phyloP scores from a whole-genome alignment of 2,888 invertebrate species.

The Drosophila setosimentum region DNA sequence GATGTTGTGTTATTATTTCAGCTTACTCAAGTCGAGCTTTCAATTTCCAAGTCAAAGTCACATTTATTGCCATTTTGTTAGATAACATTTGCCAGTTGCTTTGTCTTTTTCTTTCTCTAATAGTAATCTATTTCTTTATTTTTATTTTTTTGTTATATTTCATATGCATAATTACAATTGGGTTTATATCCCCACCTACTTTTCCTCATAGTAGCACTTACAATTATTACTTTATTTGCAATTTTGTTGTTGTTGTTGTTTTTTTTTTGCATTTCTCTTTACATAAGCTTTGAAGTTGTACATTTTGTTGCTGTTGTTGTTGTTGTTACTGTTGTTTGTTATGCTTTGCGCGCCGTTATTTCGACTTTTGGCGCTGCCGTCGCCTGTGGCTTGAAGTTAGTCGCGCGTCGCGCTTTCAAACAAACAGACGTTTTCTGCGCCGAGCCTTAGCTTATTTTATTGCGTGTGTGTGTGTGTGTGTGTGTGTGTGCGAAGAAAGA shows the following conservation, averaged over 20 bases:
- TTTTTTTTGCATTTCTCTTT: slow-evolving; percentile 68
- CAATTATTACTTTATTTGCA: slow-evolving; percentile 32
- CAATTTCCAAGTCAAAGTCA: slow-evolving; percentile 17
- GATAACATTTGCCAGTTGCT: slow-evolving; percentile 15
- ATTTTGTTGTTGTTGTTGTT: slow-evolving; percentile 11
- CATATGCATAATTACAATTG: slow-evolving; percentile 54
- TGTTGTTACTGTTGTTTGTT: slow-evolving; percentile 27
- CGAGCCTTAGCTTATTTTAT: slow-evolving; percentile 12
- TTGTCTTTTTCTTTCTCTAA: slow-evolving; percentile 17
- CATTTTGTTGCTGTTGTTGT: slow-evolving; percentile 15
- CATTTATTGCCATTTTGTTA: slow-evolving; percentile 27
- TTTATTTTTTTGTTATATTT: slow-evolving; percentile 14
- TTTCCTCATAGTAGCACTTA: slow-evolving; percentile 46
- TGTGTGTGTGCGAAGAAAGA: background rate
- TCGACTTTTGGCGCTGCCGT: slow-evolving; percentile 39
- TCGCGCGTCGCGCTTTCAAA: slow-evolving; percentile 72
- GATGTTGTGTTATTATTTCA: background rate
- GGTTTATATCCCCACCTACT: slow-evolving; percentile 57
- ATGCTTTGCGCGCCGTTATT: slow-evolving; percentile 34
- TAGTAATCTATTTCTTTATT: slow-evolving; percentile 12
- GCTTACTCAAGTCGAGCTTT: slow-evolving; percentile 1
- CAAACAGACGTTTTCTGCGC: slow-evolving; percentile 62
- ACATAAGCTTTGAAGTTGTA: slow-evolving; percentile 59
- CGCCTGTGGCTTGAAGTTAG: slow-evolving; percentile 64
- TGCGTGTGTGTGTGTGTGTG: slow-evolving; percentile 4